phyloP scores from a whole-genome alignment of 2,113 vertebrate species.

The Engraulis encrasicolus region DNA sequence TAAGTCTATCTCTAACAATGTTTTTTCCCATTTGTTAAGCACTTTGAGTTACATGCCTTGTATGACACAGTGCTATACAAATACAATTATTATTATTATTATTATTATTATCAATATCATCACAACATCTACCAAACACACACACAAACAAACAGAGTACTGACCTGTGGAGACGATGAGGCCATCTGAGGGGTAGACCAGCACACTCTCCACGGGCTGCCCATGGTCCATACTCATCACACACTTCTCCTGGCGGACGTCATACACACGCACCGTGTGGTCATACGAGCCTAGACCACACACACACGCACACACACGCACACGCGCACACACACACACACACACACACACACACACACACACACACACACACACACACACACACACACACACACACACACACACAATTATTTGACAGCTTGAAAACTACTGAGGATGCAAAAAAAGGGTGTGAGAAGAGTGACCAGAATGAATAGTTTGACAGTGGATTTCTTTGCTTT shows the following conservation, averaged over 20 bases:
- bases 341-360: conserved; percentile 63
- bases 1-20: no score
- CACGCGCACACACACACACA: conserved; percentile 42
- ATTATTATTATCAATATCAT: no score
- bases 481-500: no score
- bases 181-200: conserved; percentile 93
- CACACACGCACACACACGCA: background rate
- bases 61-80: no score
- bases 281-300: conserved; percentile 88
- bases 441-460: no score
- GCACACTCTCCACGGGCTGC: conserved; percentile 94
- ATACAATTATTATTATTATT: no score
- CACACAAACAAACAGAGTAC: background rate
- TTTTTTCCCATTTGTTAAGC: no score
- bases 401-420: background rate
- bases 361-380: background rate
- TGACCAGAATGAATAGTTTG: background rate
- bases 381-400: background rate
- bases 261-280: conserved; percentile 92
- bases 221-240: conserved; percentile 91
- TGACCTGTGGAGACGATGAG: conserved; percentile 95
- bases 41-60: no score
- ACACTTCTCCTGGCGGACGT: conserved; percentile 82
- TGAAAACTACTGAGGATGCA: no score
- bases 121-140: no score